Evolutionary conservation across 2,797 vertebrate genomes (phyloP), one percentile per base, ranked within the genome.

Genomic region (Macrochelys suwanniensis): DNA sequence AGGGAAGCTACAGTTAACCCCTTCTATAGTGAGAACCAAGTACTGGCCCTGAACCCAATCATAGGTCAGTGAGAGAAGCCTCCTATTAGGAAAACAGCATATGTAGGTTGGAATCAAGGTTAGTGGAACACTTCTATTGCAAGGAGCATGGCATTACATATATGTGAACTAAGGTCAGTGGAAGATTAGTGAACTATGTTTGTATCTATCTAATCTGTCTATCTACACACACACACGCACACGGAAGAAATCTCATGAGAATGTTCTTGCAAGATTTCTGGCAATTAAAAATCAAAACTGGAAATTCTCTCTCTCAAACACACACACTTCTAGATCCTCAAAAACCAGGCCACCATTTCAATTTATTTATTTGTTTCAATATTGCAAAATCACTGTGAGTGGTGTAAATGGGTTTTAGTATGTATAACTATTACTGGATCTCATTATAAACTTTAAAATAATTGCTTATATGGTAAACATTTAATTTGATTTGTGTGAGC

Each of bases 1-100:
- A 91, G 92, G 71, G 28, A 87, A 87, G 11, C 12, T 89, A 33
- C 7, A 68, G 33, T 51, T 71, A 49, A 88, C 59, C 10, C 42
- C 25, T 17, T 78, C 2, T 45, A 13, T 56, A 49, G 28, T 11
- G 31, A 65, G 21, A 86, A 25, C 50, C 54, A 15, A 33, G 33
- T 80, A 84, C 2, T 42, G 21, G 77, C 1, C 0, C 56, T 74
- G 59, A 31, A 59, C 31, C 12, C 57, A 15, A 53, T 82, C 84
- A 68, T 37, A 87, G 49, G 57, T 8, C 80, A 74, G n/a, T 42
- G 68, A n/a, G 23, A 28, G 23, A 93, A 82, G 45, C 5, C 26
- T 50, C 47, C 80, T 57, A 57, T 26, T 25, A 33, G 7, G 88
- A 82, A 31, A 71, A 13, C 59, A 84, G 33, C 21, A 56, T 80